Evolutionary conservation across 2,888 invertebrate species (phyloP), one percentile per base, ranked within the genome.

Genomic region (Tinea pellionella): DNA sequence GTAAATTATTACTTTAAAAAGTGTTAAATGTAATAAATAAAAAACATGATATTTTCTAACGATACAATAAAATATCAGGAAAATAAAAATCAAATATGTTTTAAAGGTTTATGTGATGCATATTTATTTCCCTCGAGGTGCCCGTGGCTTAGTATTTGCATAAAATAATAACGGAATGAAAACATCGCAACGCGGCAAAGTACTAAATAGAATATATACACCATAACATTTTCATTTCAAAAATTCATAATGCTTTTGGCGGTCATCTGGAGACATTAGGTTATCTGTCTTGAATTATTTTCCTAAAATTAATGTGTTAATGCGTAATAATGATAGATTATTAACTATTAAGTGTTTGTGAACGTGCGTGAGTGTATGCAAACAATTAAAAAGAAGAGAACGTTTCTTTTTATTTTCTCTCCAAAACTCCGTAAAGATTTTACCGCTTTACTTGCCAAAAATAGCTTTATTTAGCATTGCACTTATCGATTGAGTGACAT

Each of bases 71-170:
- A 57, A 16, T 57, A 24, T 32, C 15, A 19, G 19, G 57, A 32
- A 57, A 57, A 57, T 57, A 57, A 57, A 47, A 19, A 55, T 55
- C 29, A 55, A 55, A 57, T 57, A 57, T 32, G 32, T 57, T 57
- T 57, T 57, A 15, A 57, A 57, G 57, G 57, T 57, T 57, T 32
- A 32, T 32, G 57, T 16, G 57, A 30, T 57, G 57, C 57, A 57
- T 62, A 63, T 56, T 65, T 63, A 67, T 69, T 69, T 69, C 68
- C 69, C 67, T 18, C 7, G 65, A 60, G 68, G 61, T 47, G 60
- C 56, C 61, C 56, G 61, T 62, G 61, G 60, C 61, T 63, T 63
- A 64, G 63, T 64, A 65, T 66, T 68, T 63, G 59, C 64, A 65
- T 68, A 63, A 65, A 67, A 64, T 64, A 67, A 65, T 62, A 57